Evolutionary conservation across 1,140 invertebrate genomes (phyloP), one percentile per base, ranked within the genome.

Genomic region (Hydropsyche tenuis): DNA sequence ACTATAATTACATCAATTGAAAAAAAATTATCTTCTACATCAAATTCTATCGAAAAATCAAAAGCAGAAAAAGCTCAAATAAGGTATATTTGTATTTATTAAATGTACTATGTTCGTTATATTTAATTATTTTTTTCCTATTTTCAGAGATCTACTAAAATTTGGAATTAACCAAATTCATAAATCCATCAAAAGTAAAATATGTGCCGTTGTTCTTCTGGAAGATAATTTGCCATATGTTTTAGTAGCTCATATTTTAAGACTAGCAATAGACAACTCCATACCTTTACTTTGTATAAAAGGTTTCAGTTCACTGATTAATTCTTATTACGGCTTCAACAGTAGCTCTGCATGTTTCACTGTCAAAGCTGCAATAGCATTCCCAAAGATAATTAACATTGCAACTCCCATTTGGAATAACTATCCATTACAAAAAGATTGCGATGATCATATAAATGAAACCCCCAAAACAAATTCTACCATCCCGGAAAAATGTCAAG

Each of bases 121-220:
- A 37, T 25, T 64, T 6, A 25, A 18, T 65, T 70, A n/a, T 48
- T n/a, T 60, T 7, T 60, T 22, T 22, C 62, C 6, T 75, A 62
- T 53, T 74, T 76, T 69, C 20, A 77, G 76, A 51, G 73, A 74
- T 42, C 30, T 18, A 20, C 9, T 76, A 9, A 45, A 72, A 25
- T 78, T 75, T 48, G 77, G 77, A 23, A 68, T 76, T 0, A 78
- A 76, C 18, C 74, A 78, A 76, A 43, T 73, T 14, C 18, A 22
- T 12, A 72, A 69, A 65, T 68, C 37, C 51, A 16, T 78, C 3
- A 72, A 60, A 0, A 65, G 65, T 1, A 30, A 78, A n/a, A 18
- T 53, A 25, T 74, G 74, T 48, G 60, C 43, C 7, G 68, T 72
- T 27, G n/a, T 78, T 18, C 30, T 78, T n/a, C 46, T 78, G 18